These are phyloP conservation scores for Graphium colonna DNA, from an alignment of 2,888 invertebrate genomes.

Conservation along the genomic window DNA sequence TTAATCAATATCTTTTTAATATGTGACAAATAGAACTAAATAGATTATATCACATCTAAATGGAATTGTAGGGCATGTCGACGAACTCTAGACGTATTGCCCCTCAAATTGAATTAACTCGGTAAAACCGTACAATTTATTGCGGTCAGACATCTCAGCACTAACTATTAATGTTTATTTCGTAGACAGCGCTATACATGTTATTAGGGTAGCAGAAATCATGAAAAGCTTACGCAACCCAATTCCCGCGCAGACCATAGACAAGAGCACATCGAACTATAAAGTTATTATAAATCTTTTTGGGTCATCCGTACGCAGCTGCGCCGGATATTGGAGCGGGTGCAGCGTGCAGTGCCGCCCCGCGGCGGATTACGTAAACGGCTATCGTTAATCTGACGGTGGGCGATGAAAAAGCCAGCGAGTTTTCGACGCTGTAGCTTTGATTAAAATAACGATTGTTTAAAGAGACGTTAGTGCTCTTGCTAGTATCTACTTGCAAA, in stretches of 20 bases:
- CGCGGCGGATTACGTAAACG: constrained; percentile 17
- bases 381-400: neutral
- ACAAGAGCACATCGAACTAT: constrained; percentile 5
- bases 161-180: neutral
- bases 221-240: neutral
- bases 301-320: constrained; percentile 17
- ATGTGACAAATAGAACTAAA: too few relatives aligned
- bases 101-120: neutral
- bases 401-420: neutral
- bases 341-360: constrained; percentile 9
- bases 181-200: neutral
- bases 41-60: too few relatives aligned
- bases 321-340: constrained; percentile 19
- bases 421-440: neutral
- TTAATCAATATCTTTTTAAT: too few relatives aligned
- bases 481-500: too few relatives aligned
- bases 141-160: neutral
- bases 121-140: neutral
- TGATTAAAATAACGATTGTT: neutral
- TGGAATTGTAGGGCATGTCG: too few relatives aligned
- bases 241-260: constrained; percentile 4
- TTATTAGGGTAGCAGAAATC: neutral
- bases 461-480: too few relatives aligned
- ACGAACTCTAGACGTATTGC: neutral
- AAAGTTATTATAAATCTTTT: constrained; percentile 11